Evolutionary conservation across 2,888 invertebrate genomes (phyloP).

Genomic region (Pyrochroa serraticornis): DNA sequence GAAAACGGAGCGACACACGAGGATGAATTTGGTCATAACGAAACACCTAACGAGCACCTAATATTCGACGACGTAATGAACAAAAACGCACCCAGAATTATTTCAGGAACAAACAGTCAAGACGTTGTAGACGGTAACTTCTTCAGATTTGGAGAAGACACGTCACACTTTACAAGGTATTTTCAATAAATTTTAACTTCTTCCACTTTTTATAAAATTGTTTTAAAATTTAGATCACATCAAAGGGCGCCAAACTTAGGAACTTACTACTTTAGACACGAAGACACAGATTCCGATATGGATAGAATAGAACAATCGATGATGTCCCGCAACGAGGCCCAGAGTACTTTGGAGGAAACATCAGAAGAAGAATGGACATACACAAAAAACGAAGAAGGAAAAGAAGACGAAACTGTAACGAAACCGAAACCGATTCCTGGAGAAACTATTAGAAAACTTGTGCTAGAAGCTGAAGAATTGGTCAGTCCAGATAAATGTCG

Average conservation of each 20-base stretch:
- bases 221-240: slow-evolving; percentile 63
- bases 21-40: slow-evolving; percentile 34
- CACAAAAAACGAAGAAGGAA: slow-evolving; percentile 56
- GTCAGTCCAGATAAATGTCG: slow-evolving; percentile 61
- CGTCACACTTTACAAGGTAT: slow-evolving; percentile 52
- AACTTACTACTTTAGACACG: slow-evolving; percentile 84
- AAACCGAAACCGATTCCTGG: slow-evolving; percentile 46
- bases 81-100: slow-evolving; percentile 31
- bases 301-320: slow-evolving; percentile 58
- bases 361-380: slow-evolving; percentile 77
- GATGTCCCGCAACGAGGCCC: slow-evolving; percentile 36
- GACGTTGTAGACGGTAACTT: slow-evolving; percentile 23
- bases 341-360: slow-evolving; percentile 62
- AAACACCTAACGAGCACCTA: slow-evolving; percentile 25
- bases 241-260: slow-evolving; percentile 82
- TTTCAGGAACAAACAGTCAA: slow-evolving; percentile 15
- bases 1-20: not conserved
- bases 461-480: slow-evolving; percentile 81
- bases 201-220: not conserved
- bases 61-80: slow-evolving; percentile 45
- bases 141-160: slow-evolving; percentile 42
- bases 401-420: slow-evolving; percentile 42
- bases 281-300: slow-evolving; percentile 84
- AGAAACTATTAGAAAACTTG: slow-evolving; percentile 65
- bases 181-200: not conserved